Percentiles rank a stretch among this genome's conserved stretches.
Conservation (phyloP, 2,797 vertebrate species). For the Mareca penelope region DNA sequence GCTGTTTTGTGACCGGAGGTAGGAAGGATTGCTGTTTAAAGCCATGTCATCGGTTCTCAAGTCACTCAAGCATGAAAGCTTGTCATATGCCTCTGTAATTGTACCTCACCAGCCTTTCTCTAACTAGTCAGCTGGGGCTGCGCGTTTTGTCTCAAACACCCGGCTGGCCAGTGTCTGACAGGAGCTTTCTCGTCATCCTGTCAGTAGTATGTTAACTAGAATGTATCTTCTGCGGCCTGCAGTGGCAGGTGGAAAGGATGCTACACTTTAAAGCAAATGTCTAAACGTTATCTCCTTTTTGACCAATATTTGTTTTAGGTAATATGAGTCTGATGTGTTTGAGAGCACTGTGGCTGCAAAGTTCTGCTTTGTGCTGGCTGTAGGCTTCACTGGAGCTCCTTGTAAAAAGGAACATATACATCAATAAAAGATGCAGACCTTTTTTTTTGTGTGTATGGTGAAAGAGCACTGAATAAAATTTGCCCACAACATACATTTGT, state of each 20-base stretch:
- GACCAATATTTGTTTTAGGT: conserved; percentile 46
- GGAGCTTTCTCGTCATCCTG: conserved; percentile 93
- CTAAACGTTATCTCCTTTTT: conserved; percentile 38
- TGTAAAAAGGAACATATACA: not conserved
- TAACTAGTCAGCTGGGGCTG: conserved; percentile 97
- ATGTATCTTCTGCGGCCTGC: conserved; percentile 81
- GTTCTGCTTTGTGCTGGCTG: not conserved
- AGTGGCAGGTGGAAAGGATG: conserved; percentile 81
- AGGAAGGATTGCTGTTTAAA: conserved; percentile 87
- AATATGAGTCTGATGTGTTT: not conserved
- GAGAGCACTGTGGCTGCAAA: not conserved
- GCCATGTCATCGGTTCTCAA: conserved; percentile 83
- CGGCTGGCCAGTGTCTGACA: conserved; percentile 88
- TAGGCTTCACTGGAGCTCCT: not conserved
- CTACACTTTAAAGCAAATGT: conserved; percentile 70
- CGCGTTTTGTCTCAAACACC: conserved; percentile 77
- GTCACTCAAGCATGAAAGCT: conserved; percentile 90
- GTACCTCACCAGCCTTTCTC: conserved; percentile 87
- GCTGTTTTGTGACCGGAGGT: conserved; percentile 91
- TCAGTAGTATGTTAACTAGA: conserved; percentile 97
- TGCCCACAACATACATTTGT: not conserved
- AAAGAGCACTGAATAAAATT: not conserved
- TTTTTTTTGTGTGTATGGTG: not conserved
- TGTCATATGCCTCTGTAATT: conserved; percentile 96
- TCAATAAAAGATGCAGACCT: not conserved